These are phyloP conservation scores for Uropsilus gracilis DNA, from an alignment of 2,113 vertebrate species.

Conservation along the genomic window DNA sequence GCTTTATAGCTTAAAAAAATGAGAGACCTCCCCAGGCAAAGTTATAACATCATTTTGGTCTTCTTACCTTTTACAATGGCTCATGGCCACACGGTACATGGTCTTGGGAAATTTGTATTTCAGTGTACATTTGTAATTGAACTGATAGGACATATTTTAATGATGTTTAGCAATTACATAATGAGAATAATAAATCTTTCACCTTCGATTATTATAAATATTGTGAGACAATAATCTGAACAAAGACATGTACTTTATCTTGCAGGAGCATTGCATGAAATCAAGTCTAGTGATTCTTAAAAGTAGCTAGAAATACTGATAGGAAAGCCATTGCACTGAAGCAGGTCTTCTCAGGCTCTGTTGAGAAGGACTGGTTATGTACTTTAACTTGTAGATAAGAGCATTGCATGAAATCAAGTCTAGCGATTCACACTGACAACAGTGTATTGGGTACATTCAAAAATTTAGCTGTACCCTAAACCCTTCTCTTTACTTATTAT, in stretches of 20 bases:
- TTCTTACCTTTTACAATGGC: background rate
- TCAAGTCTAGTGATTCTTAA: background rate
- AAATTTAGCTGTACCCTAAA: background rate
- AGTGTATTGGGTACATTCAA: fast-evolving
- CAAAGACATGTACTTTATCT: background rate
- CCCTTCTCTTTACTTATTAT: background rate
- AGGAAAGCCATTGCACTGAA: too few relatives aligned
- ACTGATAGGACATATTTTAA: background rate
- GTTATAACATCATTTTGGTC: background rate
- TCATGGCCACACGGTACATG: background rate
- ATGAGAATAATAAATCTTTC: background rate
- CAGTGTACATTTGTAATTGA: background rate
- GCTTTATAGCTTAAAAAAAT: background rate
- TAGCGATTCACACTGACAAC: background rate
- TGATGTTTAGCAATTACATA: background rate
- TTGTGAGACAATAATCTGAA: background rate
- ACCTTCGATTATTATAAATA: too few relatives aligned
- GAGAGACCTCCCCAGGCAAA: background rate
- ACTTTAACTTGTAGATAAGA: background rate
- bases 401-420: background rate
- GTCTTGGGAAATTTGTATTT: constrained; percentile 4
- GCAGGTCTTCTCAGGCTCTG: too few relatives aligned
- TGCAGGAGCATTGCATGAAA: background rate
- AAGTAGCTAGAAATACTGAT: too few relatives aligned
- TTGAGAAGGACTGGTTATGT: too few relatives aligned